phyloP scores from a whole-genome alignment of 2,113 vertebrate species.

The Aphyosemion australe region DNA sequence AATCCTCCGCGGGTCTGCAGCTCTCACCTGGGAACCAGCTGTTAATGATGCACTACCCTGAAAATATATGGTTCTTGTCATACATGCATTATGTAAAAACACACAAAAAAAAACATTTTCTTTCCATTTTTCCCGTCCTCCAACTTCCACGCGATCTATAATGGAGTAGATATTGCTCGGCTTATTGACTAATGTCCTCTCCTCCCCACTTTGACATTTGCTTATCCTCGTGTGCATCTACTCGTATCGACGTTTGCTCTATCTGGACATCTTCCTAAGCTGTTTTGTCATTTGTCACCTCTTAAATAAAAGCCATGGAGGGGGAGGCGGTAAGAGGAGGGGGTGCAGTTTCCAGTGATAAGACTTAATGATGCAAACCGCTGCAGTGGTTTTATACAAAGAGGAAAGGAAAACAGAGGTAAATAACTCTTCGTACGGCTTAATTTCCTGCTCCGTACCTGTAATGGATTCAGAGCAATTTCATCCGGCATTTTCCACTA shows the following conservation, averaged over 20 bases:
- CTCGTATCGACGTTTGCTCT: constrained; percentile 66
- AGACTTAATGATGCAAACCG: constrained; percentile 63
- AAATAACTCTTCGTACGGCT: constrained; percentile 11
- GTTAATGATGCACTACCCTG: constrained; percentile 25
- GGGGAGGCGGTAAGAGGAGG: background rate
- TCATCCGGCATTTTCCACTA: constrained; percentile 34
- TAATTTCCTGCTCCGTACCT: constrained; percentile 44
- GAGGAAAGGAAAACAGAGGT: constrained; percentile 3
- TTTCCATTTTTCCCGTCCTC: constrained; percentile 12
- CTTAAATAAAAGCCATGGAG: constrained; percentile 67
- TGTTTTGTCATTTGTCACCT: constrained; percentile 77
- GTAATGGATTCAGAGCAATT: constrained; percentile 49
- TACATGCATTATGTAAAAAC: background rate
- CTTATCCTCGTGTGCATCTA: constrained; percentile 73
- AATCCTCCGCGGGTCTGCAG: constrained; percentile 32
- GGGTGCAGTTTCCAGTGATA: constrained; percentile 50
- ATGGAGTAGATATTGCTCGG: constrained; percentile 65
- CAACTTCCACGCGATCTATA: constrained; percentile 46
- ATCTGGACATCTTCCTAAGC: constrained; percentile 78
- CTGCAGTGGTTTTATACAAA: constrained; percentile 44
- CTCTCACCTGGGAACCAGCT: constrained; percentile 28
- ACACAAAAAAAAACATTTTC: constrained; percentile 21
- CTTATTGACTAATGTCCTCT: constrained; percentile 72
- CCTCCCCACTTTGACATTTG: constrained; percentile 76
- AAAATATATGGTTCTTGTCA: constrained; percentile 9